phyloP scores from a whole-genome alignment of 2,113 vertebrate genomes.

The Festucalex cinctus region DNA sequence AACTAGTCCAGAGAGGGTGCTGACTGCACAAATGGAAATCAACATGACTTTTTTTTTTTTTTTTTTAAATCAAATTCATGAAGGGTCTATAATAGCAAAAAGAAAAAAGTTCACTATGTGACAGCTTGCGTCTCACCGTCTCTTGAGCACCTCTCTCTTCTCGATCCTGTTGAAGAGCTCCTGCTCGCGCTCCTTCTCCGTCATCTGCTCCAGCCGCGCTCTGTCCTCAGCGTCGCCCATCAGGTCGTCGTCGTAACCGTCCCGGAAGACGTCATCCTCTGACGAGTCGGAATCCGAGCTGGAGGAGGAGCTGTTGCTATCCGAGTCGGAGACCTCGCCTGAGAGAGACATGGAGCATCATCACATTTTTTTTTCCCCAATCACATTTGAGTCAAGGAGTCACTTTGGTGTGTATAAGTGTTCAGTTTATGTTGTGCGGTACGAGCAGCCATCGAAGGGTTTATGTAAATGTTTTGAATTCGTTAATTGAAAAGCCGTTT shows the following conservation, averaged over 20 bases:
- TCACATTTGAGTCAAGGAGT: background rate
- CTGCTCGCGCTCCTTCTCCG: conserved; percentile 95
- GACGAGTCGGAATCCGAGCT: conserved; percentile 96
- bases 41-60: no score
- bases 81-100: no score
- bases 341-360: background rate
- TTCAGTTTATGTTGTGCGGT: no score
- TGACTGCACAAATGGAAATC: no score
- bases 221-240: conserved; percentile 98
- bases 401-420: no score
- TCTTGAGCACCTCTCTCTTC: conserved; percentile 96
- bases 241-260: conserved; percentile 94
- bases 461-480: no score
- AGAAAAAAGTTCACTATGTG: no score
- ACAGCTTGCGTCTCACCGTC: conserved; percentile 75
- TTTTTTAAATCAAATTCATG: no score
- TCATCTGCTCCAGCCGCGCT: conserved; percentile 96
- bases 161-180: conserved; percentile 97
- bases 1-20: no score
- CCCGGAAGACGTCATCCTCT: conserved; percentile 94
- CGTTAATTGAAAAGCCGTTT: no score
- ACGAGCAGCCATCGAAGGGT: no score
- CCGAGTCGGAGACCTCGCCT: conserved; percentile 97
- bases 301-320: conserved; percentile 95
- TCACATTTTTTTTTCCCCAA: background rate